Evolutionary conservation across 2,113 vertebrate genomes (phyloP), one percentile per base, ranked within the genome.

Genomic region (Megaceryle maxima): DNA sequence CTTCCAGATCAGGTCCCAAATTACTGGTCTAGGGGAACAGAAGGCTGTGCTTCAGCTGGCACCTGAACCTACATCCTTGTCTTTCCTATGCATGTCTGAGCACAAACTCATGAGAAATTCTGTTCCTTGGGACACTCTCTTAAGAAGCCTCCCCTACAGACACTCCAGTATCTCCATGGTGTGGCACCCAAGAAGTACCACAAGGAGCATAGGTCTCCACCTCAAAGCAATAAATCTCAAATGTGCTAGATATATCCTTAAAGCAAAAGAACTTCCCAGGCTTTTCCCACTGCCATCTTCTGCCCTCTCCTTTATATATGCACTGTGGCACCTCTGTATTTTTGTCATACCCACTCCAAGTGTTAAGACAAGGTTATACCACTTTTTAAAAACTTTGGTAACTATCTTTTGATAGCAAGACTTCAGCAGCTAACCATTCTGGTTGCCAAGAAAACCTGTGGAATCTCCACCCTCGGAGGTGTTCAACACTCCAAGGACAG

Each of bases 281-380:
- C 3, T 31, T 60, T 74, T 28, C 22, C 20, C 14, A 18, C 33
- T 44, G 13, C 6, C 18, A 48, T 26, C 22, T 88, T 74, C 57
- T 75, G 41, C 15, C 18, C 24, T 6, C 19, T 85, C n/a, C 33
- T 69, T 88, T 59, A 60, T 10, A 50, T 5, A 64, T 1, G 3
- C 13, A 41, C 13, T 60, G 44, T 0, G 0, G 21, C 1, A 0
- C 25, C 51, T 68, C 57, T 67, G 0, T 16, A 28, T 86, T 69
- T 69, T 33, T 4, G 6, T 75, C 57, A 89, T 11, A 16, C 29
- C 24, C 29, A 13, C 31, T 53, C 63, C 20, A 67, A 68, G 37
- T 7, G 43, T 29, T 67, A 57, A 37, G 28, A 72, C 16, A 86
- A 75, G 8, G 26, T 43, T 63, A 68, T 29, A 26, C 8, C 41